Evolutionary conservation across 1,140 invertebrate genomes (phyloP).

Genomic region (Globodera ellingtonae): DNA sequence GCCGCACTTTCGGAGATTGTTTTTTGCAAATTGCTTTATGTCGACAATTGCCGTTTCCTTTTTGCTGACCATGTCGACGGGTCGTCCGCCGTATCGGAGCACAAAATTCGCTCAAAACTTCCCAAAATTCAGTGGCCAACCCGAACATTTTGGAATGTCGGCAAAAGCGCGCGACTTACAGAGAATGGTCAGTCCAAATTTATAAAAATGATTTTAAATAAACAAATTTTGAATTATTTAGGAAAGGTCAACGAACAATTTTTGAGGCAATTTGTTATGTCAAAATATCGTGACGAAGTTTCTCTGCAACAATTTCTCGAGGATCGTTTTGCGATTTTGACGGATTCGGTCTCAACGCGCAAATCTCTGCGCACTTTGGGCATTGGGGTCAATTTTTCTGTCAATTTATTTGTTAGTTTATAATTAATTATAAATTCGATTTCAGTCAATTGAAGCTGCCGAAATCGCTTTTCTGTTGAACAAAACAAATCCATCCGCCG

Average conservation of each 20-base stretch:
- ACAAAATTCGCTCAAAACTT: slow-evolving; percentile 1
- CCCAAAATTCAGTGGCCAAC: slow-evolving; percentile 32
- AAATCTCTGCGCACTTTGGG: slow-evolving; percentile 20
- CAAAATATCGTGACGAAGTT: slow-evolving; percentile 11
- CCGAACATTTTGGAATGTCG: slow-evolving; percentile 22
- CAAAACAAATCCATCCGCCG: background rate
- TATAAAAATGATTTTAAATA: background rate
- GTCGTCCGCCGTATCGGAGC: background rate
- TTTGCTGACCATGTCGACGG: slow-evolving; percentile 22
- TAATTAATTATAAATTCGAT: background rate
- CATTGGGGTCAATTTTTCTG: background rate
- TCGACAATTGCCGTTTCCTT: slow-evolving; percentile 22
- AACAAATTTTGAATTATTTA: background rate
- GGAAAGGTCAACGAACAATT: slow-evolving; percentile 20
- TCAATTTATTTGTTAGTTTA: background rate
- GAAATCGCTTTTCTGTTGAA: slow-evolving; percentile 25
- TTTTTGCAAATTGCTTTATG: slow-evolving; percentile 25
- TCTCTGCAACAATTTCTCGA: slow-evolving; percentile 14
- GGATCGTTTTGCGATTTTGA: background rate
- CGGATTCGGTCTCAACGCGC: too few species aligned
- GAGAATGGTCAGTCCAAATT: background rate
- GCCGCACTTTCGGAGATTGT: slow-evolving; percentile 18
- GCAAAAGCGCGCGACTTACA: background rate
- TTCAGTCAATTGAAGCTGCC: slow-evolving; percentile 23
- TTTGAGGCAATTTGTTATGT: background rate